Base-by-base conservation (phyloP, 2,113 vertebrate genomes). In the Oreochromis niloticus region DNA sequence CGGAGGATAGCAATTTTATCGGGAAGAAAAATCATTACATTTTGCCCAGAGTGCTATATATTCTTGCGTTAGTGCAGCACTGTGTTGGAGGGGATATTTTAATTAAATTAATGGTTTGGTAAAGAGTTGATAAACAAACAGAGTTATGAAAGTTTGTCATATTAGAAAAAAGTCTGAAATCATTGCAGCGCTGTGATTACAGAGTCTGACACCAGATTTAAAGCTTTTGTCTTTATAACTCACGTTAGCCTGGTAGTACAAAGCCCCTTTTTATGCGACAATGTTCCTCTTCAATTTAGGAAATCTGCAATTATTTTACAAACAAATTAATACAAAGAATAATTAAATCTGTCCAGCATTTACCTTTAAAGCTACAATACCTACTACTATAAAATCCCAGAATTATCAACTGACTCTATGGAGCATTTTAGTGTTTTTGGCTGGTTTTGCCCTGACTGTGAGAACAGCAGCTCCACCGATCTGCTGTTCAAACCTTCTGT, bases 11-110 rank as follows among this genome's bases (percentile, higher is more conserved):
- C 34, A 50, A 54, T 90, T 89, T 84, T 59, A 84, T 36, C 57
- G 36, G 57, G 54, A 83, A 32, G 27, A 84, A 82, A 82, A 88
- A 79, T 91, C 54, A 81, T 94, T 90, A 82, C 84, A 19, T 82
- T 91, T 55, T 83, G 66, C 89, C 88, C 4, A 11, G 4, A 92
- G 82, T 78, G 1, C 36, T 79, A 85, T 54, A 75, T 83, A 73
- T 80, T 87, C 39, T 7, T 27, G 27, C 87, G 66, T 89, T 80
- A 93, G 79, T 91, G 17, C 32, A 83, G 48, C 3, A 1, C 11
- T 14, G 81, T 81, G 34, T 87, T 57, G 9, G 39, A 30, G 22
- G 30, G 48, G 0, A 39, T 89, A 30, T 55, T 88, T 85, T 83
- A 85, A 88, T 89, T 84, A 68, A 78, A 90, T 86, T 22, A 89